Percentiles rank a stretch among this genome's conserved stretches.
Conservation (phyloP, 1,140 invertebrate genomes). For the Bombus soroeensis region DNA sequence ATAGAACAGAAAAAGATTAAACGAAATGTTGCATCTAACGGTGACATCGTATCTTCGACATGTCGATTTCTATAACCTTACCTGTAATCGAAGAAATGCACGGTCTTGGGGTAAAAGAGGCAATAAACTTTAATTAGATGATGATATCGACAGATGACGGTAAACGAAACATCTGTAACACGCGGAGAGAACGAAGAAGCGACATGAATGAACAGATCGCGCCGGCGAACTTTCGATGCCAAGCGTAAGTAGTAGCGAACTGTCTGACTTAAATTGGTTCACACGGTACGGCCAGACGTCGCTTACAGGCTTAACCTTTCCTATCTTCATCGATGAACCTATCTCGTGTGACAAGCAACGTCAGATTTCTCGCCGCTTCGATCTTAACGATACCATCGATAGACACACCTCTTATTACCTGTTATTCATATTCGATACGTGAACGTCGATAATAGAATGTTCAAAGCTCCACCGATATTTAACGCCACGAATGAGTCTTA, state of each 20-base stretch:
- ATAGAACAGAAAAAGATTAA: too few species aligned
- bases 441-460: not conserved
- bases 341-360: conserved; percentile 28
- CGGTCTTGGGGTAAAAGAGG: not conserved
- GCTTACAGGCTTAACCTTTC: conserved; percentile 26
- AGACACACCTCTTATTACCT: conserved; percentile 15
- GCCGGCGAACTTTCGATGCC: too few species aligned
- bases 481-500: not conserved
- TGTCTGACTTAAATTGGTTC: conserved; percentile 33
- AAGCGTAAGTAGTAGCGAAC: not conserved
- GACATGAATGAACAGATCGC: not conserved
- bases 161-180: not conserved
- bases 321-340: conserved; percentile 43
- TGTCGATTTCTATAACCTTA: too few species aligned
- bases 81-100: not conserved
- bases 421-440: conserved; percentile 4
- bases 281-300: conserved; percentile 8
- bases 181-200: not conserved
- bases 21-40: too few species aligned
- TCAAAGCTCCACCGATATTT: not conserved
- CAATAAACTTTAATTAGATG: not conserved
- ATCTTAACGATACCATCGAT: not conserved
- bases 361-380: not conserved
- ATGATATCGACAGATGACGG: not conserved
- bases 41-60: too few species aligned